A percentile compares a stretch with the other conserved stretches of the same genome.
phyloP scores from a whole-genome alignment of 1,140 invertebrate species.

The Apis mellifera region DNA sequence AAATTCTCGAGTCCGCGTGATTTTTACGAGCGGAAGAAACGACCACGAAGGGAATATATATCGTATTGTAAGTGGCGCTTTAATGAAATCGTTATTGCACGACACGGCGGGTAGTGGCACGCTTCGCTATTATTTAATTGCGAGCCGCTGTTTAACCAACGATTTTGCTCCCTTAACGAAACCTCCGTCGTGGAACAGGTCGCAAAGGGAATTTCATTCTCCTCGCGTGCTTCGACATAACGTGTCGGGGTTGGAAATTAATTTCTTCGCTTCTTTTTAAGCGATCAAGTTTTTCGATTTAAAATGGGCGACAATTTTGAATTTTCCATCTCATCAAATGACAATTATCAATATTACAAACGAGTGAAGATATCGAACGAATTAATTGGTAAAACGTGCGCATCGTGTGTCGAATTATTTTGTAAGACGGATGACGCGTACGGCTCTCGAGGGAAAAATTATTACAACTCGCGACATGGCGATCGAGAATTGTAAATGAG shows the following conservation, averaged over 20 bases:
- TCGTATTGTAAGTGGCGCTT: slow-evolving; percentile 50
- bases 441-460: neutral
- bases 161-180: slow-evolving; percentile 45
- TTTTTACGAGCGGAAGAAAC: slow-evolving; percentile 15
- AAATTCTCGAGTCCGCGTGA: slow-evolving; percentile 29
- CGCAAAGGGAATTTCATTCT: neutral
- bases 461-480: neutral
- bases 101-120: slow-evolving; percentile 31
- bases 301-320: too few species aligned
- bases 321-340: too few species aligned
- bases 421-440: neutral
- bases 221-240: neutral
- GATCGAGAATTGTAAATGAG: slow-evolving; percentile 9
- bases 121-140: slow-evolving; percentile 60
- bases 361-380: too few species aligned
- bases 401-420: slow-evolving; percentile 2
- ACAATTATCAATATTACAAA: too few species aligned
- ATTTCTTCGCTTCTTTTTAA: neutral
- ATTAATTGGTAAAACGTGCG: too few species aligned
- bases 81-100: slow-evolving; percentile 55
- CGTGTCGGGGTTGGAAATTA: too few species aligned
- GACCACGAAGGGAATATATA: slow-evolving; percentile 8
- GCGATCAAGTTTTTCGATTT: too few species aligned
- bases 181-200: neutral
- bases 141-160: slow-evolving; percentile 2